Evolutionary conservation across 2,113 vertebrate genomes (phyloP), one percentile per base, ranked within the genome.

Genomic region (Chaetodon auriga): DNA sequence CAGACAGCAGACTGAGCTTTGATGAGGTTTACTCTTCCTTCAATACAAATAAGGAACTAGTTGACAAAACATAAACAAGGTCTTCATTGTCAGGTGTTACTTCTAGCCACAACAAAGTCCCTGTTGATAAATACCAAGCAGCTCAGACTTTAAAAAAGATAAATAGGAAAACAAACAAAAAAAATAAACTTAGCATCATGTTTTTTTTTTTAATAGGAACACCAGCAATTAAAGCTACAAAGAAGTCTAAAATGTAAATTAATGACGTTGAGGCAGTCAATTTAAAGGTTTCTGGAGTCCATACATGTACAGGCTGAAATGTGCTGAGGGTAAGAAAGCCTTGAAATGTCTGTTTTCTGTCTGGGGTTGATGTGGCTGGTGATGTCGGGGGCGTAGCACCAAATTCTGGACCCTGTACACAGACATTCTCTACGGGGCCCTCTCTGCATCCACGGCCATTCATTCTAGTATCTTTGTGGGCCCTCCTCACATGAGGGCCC

Each of bases 161-260:
- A 89, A 89, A 88, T 83, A 90, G 53, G 25, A 82, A 85, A 87
- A 84, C 48, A 60, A 71, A 57, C 70, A 63, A 55, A 69, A 77
- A 81, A 85, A 72, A 58, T 23, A 77, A 85, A 84, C 80, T 81
- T 82, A 87, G 63, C 71, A 48, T 92, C 6, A 45, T 75, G 80
- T 61, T 80, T 75, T 64, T 61, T 51, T 68, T 90, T 93, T 92
- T 92, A 91, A 94, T 92, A 94, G 92, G 92, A 94, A 93, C 89
- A 89, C 89, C 82, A 84, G 87, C 83, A 90, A 73, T 89, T 84
- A 80, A 92, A 92, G 85, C 91, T 91, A 92, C 84, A 89, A 92
- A 91, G 41, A 90, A 65, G 60, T 85, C 86, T 86, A 89, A 65
- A 90, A 58, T 73, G 78, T 63, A 89, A 85, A 87, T 80, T 66